Evolutionary conservation across 2,888 invertebrate genomes (phyloP), one percentile per base, ranked within the genome.

Genomic region (Parnassius glacialis): DNA sequence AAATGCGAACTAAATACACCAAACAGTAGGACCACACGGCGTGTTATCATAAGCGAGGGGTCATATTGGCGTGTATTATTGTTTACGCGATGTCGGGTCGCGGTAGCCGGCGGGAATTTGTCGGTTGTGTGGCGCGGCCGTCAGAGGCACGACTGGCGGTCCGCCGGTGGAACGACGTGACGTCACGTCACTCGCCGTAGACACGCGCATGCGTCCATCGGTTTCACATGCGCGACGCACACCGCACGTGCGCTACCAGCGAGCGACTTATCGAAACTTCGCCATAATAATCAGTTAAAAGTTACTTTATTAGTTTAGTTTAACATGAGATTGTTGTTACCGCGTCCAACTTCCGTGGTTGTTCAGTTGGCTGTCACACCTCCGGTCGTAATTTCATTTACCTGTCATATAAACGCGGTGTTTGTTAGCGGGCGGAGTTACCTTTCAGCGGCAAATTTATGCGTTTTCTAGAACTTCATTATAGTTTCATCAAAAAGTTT

Each of bases 1-100:
- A 88, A 86, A 84, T 75, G 70, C 69, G 71, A 85, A 86, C 76
- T 80, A 81, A 86, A 85, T 80, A 84, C 82, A 83, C 81, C 78
- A 74, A 78, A 75, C 72, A 74, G 68, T 69, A 61, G 53, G 54
- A 65, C 64, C 65, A 65, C 69, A 72, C 73, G 71, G 74, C 70
- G 71, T 70, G 68, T 70, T 83, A 84, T 85, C 85, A 79, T 83
- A 83, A 84, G 77, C 76, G 76, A 70, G 64, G 64, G 70, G 67
- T 76, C 86, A 85, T 85, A 79, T 79, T 80, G 73, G 75, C 76
- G 79, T 82, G 80, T 48, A 48, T 48, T 48, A 48, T 81, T 84
- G 84, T 85, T 87, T 84, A 85, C 85, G 85, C 81, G 81, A 71
- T 70, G 64, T 57, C 63, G 65, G 68, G 66, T 66, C 68, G 70